These are phyloP conservation scores for Ophion ventricosus DNA, from an alignment of 2,888 invertebrate species.

Conservation along the genomic window DNA sequence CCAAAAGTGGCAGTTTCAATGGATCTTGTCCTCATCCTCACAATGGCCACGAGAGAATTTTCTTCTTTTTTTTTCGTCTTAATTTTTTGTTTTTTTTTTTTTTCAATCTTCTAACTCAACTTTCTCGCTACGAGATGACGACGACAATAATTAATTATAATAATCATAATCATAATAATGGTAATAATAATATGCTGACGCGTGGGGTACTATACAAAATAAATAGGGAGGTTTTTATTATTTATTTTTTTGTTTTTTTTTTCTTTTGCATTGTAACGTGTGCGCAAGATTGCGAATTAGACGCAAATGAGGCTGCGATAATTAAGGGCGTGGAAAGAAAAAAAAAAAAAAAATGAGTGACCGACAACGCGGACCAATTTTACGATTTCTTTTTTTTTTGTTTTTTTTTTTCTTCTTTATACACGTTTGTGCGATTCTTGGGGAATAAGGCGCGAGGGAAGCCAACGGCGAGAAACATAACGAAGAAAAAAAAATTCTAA, in stretches of 20 bases:
- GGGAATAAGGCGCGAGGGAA: constrained; percentile 9
- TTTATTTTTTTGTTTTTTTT: constrained; percentile 16
- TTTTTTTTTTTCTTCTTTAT: constrained; percentile 13
- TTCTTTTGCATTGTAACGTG: constrained; percentile 48
- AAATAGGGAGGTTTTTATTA: constrained; percentile 51
- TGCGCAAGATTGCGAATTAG: constrained; percentile 48
- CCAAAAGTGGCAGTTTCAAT: constrained; percentile 47
- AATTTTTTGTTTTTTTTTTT: constrained; percentile 10
- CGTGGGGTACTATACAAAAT: constrained; percentile 63
- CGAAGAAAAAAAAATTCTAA: background rate
- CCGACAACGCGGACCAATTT: constrained; percentile 9
- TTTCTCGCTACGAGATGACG: constrained; percentile 28
- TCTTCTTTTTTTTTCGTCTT: background rate
- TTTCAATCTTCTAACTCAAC: constrained; percentile 25
- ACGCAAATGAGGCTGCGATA: constrained; percentile 45
- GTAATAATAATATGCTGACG: constrained; percentile 48
- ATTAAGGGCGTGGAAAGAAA: constrained; percentile 11
- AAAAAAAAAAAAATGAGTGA: constrained; percentile 15
- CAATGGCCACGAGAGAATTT: constrained; percentile 51
- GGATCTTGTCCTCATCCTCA: constrained; percentile 27
- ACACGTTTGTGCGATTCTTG: constrained; percentile 15
- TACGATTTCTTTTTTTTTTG: background rate
- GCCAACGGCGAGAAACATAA: constrained; percentile 6
- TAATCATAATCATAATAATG: constrained; percentile 37
- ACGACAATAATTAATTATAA: constrained; percentile 22